Conservation (phyloP, 92 coral and sea anemone species). For the Zoanthus sociatus region DNA sequence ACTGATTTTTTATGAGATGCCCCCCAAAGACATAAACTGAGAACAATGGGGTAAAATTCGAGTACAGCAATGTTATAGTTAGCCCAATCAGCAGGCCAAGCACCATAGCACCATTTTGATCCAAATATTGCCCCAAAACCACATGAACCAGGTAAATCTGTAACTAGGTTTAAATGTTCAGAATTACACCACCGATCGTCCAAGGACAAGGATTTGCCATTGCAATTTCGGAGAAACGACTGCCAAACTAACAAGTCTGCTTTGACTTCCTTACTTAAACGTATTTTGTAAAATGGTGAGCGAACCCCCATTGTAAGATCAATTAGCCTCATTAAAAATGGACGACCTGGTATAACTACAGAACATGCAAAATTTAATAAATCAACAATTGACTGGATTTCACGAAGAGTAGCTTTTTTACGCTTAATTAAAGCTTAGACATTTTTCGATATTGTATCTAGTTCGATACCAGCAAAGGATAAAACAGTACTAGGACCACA, state of each 20-base stretch:
- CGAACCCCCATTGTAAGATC: slow-evolving; percentile 47
- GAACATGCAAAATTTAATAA: slow-evolving; percentile 49
- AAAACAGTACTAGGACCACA: not conserved
- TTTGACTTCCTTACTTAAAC: slow-evolving; percentile 48
- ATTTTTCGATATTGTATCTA: slow-evolving; percentile 12
- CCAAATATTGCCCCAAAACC: slow-evolving; percentile 62
- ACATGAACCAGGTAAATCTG: slow-evolving; percentile 44
- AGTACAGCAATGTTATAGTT: slow-evolving; percentile 41
- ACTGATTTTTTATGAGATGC: slow-evolving; percentile 32
- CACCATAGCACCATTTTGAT: slow-evolving; percentile 53
- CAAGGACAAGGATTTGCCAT: slow-evolving; percentile 56
- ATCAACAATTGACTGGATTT: slow-evolving; percentile 31
- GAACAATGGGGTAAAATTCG: slow-evolving; percentile 56
- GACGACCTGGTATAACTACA: slow-evolving; percentile 47
- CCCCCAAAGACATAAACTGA: slow-evolving; percentile 61
- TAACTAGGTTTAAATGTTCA: slow-evolving; percentile 15
- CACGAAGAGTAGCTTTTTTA: slow-evolving; percentile 26
- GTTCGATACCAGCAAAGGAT: not conserved
- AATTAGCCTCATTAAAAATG: slow-evolving; percentile 48
- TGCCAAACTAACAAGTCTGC: slow-evolving; percentile 55
- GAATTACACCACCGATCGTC: slow-evolving; percentile 52
- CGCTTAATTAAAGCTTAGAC: slow-evolving; percentile 14
- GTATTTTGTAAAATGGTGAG: slow-evolving; percentile 35
- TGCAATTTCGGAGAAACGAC: slow-evolving; percentile 29
- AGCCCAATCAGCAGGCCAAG: slow-evolving; percentile 46